A percentile compares a stretch with the other conserved stretches of the same genome.
Conservation (phyloP, 1,140 invertebrate species). For the Drosophila nebulosa region DNA sequence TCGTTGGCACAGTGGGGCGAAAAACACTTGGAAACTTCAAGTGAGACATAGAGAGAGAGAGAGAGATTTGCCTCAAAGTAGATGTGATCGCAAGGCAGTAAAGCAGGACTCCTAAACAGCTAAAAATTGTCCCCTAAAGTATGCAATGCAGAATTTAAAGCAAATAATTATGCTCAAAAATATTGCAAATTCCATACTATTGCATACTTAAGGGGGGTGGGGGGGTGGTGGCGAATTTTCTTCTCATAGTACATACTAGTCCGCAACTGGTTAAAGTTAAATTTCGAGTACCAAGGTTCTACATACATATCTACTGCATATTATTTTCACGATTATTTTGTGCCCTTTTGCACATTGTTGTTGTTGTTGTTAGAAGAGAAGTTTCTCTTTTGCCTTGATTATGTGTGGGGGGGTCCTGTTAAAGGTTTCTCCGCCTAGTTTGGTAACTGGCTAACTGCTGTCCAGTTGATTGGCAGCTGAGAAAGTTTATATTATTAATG, state of each 20-base stretch:
- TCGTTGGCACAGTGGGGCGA: slow-evolving; percentile 38
- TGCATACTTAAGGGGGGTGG: too few species aligned
- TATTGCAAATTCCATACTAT: too few species aligned
- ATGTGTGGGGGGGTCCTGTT: slow-evolving; percentile 70
- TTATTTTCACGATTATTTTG: not conserved
- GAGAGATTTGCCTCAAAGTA: not conserved
- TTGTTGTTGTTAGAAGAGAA: slow-evolving; percentile 16
- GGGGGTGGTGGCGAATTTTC: too few species aligned
- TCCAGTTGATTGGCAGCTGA: slow-evolving; percentile 63
- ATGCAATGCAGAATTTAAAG: too few species aligned
- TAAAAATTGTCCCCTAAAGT: too few species aligned
- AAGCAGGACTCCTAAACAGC: too few species aligned
- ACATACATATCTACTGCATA: not conserved
- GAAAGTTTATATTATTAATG: slow-evolving; percentile 73
- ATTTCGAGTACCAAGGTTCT: too few species aligned
- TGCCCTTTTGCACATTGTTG: slow-evolving; percentile 4
- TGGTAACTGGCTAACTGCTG: not conserved
- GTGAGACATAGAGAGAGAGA: not conserved
- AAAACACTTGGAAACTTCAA: not conserved
- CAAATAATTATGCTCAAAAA: too few species aligned
- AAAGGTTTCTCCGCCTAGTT: slow-evolving; percentile 44
- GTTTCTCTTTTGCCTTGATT: slow-evolving; percentile 28
- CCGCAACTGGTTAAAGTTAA: too few species aligned
- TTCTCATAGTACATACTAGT: too few species aligned
- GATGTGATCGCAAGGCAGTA: not conserved